Conservation (phyloP, 1,140 invertebrate genomes). For the Periplaneta americana region DNA sequence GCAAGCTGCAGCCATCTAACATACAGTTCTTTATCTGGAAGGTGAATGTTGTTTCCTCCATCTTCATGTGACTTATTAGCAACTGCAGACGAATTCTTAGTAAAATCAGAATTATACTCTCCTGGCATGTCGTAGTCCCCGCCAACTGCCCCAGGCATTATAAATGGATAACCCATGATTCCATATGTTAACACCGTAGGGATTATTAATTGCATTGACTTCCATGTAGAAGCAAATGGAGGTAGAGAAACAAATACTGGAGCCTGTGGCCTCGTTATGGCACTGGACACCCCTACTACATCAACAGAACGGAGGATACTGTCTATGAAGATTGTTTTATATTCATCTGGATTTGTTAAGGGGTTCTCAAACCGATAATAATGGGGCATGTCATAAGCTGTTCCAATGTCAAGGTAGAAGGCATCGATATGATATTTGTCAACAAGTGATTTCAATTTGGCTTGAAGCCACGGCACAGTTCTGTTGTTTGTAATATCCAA, state of each 20-base stretch:
- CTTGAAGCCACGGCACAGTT: conserved; percentile 67
- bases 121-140: conserved; percentile 66
- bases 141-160: conserved; percentile 89
- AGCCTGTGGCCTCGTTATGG: conserved; percentile 70
- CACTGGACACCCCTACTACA: conserved; percentile 77
- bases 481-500: conserved; percentile 79
- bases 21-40: conserved; percentile 81
- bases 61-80: conserved; percentile 35
- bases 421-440: conserved; percentile 76
- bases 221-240: conserved; percentile 83
- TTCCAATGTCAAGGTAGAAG: conserved; percentile 87
- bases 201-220: conserved; percentile 75
- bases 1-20: conserved; percentile 91
- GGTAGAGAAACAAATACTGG: conserved; percentile 84
- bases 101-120: conserved; percentile 45
- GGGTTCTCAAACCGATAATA: conserved; percentile 67
- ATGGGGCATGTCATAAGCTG: conserved; percentile 78
- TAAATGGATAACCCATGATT: conserved; percentile 82
- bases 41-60: conserved; percentile 48
- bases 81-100: background rate
- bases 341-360: conserved; percentile 73
- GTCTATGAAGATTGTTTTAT: conserved; percentile 62
- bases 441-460: conserved; percentile 63
- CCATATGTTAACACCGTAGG: conserved; percentile 83
- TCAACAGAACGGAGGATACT: conserved; percentile 42